Base-by-base conservation (phyloP, 2,797 vertebrate species). In the Premnoplex brunnescens region DNA sequence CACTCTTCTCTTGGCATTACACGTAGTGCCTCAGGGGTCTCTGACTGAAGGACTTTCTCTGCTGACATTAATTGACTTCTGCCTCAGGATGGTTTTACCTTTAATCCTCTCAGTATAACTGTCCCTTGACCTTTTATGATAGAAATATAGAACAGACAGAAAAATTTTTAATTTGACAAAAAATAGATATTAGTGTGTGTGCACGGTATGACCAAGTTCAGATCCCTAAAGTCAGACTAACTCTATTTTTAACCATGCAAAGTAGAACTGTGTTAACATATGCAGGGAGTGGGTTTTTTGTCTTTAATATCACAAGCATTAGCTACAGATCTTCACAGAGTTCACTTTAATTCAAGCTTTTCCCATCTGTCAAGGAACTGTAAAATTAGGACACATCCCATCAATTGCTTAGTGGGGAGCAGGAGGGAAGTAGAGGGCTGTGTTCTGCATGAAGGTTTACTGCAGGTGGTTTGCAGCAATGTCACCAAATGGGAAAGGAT, bases 371-470 rank as follows among this genome's bases (percentile, higher is more conserved):
- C 81, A 93, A 56, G 59, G 81, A 93, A 62, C 67, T 76, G 49
- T 34, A 94, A 55, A 97, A 95, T 66, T 89, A 95, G 73, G 88
- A 56, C 72, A 72, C 28, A 10, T 75, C 44, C 43, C n/a, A 71
- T 88, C 62, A 80, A 74, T 78, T 0, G 2, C 32, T 75, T 72
- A 64, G 84, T 58, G 34, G 17, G 36, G 34, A 64, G 36, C 44
- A 43, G 80, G 84, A 89, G 32, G 21, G 55, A 66, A 41, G 24
- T 46, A 51, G 46, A 62, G 19, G 23, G 26, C 30, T 85, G 22
- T 48, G 24, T 39, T 74, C 44, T 71, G 55, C 49, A 5, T 37
- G 60, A 81, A 80, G 20, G 9, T 43, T 52, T 66, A 60, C 36
- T 91, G 60, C 37, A 59, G 34, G 41, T 89, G 72, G 19, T 62